A percentile compares a stretch with the other conserved stretches of the same genome.
phyloP scores from a whole-genome alignment of 2,797 vertebrate species.

The Perodicticus potto region DNA sequence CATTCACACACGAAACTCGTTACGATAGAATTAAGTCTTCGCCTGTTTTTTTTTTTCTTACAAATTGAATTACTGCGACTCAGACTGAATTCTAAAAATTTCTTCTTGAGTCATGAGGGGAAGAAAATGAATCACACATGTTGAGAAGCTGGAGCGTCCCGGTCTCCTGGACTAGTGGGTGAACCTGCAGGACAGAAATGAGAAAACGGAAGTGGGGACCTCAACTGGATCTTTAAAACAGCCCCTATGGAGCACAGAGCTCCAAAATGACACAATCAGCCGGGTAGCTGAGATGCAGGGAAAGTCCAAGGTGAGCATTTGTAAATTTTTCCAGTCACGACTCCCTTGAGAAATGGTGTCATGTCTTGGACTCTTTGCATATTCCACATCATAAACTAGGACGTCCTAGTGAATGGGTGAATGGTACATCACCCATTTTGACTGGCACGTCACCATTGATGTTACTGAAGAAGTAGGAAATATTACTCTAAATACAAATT shows the following conservation, averaged over 20 bases:
- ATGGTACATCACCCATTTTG: not conserved
- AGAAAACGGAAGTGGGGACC: not conserved
- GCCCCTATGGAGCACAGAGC: not conserved
- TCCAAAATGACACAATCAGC: not conserved
- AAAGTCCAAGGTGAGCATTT: not conserved
- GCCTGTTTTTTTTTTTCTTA: conserved; percentile 31
- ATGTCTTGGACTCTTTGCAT: not conserved
- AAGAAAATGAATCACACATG: conserved; percentile 66
- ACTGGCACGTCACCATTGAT: not conserved
- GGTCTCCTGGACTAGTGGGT: not conserved
- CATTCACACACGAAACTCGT: conserved; percentile 71
- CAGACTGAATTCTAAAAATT: conserved; percentile 70
- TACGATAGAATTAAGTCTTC: conserved; percentile 69
- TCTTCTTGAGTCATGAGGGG: conserved; percentile 57
- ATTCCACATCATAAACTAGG: not conserved
- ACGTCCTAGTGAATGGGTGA: not conserved
- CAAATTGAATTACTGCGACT: conserved; percentile 74
- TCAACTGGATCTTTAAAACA: not conserved
- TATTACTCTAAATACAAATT: not conserved
- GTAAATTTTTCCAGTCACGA: not conserved
- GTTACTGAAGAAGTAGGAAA: not conserved
- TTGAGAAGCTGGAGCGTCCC: not conserved
- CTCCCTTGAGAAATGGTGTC: not conserved
- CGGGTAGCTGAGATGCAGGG: not conserved
- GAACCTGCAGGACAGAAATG: not conserved